A percentile compares a stretch with the other conserved stretches of the same genome.
Conservation (phyloP, 2,888 invertebrate genomes). For the Sussaba pulchella region DNA sequence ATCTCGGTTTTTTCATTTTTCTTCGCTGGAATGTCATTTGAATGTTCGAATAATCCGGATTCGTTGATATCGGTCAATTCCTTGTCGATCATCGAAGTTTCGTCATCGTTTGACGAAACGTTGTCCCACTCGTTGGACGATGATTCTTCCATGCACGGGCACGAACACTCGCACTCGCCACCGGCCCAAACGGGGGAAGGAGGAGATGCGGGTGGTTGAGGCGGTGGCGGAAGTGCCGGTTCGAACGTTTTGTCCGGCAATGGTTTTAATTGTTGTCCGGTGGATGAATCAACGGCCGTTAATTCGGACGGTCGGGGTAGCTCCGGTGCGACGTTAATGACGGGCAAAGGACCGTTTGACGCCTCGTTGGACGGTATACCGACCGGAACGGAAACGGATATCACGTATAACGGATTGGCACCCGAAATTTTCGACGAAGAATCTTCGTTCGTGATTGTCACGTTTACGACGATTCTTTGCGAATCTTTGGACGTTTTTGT, state of each 20-base stretch:
- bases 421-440: constrained; percentile 84
- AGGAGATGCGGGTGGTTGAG: constrained; percentile 75
- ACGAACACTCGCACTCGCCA: constrained; percentile 91
- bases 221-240: constrained; percentile 80
- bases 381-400: constrained; percentile 93
- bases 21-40: constrained; percentile 17
- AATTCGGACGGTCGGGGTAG: constrained; percentile 72
- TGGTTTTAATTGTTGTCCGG: constrained; percentile 42
- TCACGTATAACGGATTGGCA: constrained; percentile 90
- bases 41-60: constrained; percentile 14
- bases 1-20: constrained; percentile 25
- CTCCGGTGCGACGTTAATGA: constrained; percentile 86
- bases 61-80: constrained; percentile 50
- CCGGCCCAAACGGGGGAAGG: constrained; percentile 86
- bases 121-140: constrained; percentile 80
- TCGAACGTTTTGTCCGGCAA: constrained; percentile 64
- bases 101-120: constrained; percentile 71
- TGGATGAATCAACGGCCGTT: not conserved
- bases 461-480: constrained; percentile 91
- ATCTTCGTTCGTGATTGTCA: constrained; percentile 92
- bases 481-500: constrained; percentile 61
- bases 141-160: constrained; percentile 88
- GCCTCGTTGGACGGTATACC: constrained; percentile 86
- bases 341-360: constrained; percentile 80
- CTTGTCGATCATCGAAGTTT: constrained; percentile 54